phyloP scores from a whole-genome alignment of 1,140 invertebrate species.

The Zaprionus nigranus region DNA sequence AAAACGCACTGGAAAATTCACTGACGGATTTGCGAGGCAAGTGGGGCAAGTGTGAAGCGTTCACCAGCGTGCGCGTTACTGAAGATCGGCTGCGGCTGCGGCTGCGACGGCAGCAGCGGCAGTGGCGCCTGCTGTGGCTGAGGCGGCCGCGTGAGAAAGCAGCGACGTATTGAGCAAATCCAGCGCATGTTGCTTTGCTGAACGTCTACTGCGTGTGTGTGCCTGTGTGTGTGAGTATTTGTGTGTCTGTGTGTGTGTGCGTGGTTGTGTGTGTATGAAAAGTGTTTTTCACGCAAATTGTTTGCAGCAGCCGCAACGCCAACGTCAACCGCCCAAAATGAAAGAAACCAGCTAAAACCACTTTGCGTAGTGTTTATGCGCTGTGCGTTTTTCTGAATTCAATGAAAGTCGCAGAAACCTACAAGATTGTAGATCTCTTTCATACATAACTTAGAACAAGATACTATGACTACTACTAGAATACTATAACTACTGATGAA shows the following conservation, averaged over 20 bases:
- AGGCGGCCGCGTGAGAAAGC: not conserved
- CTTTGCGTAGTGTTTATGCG: constrained; percentile 26
- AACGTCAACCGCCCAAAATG: constrained; percentile 29
- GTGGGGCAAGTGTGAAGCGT: constrained; percentile 71
- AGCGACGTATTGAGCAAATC: constrained; percentile 41
- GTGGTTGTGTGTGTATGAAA: constrained; percentile 20
- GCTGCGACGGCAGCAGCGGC: constrained; percentile 9
- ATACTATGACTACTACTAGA: no score
- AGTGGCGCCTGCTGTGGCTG: constrained; percentile 2
- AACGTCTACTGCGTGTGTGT: constrained; percentile 1
- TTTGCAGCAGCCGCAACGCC: constrained; percentile 40
- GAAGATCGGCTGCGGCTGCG: constrained; percentile 57
- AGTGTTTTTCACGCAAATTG: constrained; percentile 69
- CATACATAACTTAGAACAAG: no score
- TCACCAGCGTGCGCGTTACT: constrained; percentile 78
- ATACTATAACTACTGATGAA: no score
- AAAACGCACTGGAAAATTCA: constrained; percentile 36
- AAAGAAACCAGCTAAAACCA: constrained; percentile 28
- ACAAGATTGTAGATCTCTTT: no score
- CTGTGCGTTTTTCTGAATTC: not conserved
- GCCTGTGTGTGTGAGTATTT: constrained; percentile 6
- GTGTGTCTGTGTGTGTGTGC: constrained; percentile 7
- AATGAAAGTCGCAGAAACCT: not conserved
- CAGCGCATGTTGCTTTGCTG: constrained; percentile 30
- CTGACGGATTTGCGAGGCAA: constrained; percentile 32